Evolutionary conservation across 2,797 vertebrate species (phyloP).

Genomic region (Coracias cyanogaster): DNA sequence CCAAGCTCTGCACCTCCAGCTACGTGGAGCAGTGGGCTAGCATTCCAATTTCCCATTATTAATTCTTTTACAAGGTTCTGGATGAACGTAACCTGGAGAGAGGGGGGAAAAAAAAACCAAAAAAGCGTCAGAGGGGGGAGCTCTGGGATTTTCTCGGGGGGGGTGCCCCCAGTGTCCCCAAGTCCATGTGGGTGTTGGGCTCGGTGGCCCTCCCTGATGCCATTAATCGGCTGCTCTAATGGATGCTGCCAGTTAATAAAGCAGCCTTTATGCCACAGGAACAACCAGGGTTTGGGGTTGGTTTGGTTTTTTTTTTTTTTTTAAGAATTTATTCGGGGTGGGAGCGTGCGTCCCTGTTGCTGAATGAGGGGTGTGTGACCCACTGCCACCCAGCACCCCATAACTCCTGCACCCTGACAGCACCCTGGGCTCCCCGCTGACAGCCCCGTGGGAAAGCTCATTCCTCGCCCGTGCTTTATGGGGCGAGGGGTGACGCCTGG

Average conservation of each 20-base stretch:
- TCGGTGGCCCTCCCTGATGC: rapidly evolving
- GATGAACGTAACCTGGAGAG: no score
- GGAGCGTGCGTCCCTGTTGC: rapidly evolving
- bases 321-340: background rate
- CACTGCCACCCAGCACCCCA: background rate
- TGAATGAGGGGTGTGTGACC: background rate
- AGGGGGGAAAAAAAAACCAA: no score
- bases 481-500: conserved; percentile 5
- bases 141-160: background rate
- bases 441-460: background rate
- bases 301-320: background rate
- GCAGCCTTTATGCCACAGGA: background rate
- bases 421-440: background rate
- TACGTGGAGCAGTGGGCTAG: rapidly evolving
- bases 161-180: rapidly evolving
- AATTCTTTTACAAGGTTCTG: background rate
- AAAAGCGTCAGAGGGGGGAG: background rate
- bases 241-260: background rate
- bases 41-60: rapidly evolving
- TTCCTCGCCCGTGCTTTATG: conserved; percentile 7
- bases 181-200: rapidly evolving
- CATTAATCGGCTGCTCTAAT: background rate
- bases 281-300: background rate
- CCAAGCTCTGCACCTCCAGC: background rate
- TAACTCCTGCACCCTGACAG: background rate